phyloP scores from a whole-genome alignment of 2,113 vertebrate species.

The Prionailurus viverrinus region DNA sequence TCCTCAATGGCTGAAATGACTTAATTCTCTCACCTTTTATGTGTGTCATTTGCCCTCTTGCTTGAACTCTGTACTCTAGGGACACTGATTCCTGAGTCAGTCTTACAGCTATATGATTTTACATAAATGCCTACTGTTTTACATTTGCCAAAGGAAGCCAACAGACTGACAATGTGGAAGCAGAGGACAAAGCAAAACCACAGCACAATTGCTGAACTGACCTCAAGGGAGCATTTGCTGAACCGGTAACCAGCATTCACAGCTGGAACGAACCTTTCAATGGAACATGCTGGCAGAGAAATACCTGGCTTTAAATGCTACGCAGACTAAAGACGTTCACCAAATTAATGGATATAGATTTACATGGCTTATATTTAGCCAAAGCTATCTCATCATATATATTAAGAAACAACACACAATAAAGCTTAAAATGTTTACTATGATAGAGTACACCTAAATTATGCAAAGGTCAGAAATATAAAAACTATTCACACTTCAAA shows the following conservation, averaged over 20 bases:
- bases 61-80: not conserved
- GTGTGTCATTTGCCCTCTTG: not conserved
- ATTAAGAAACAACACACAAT: not conserved
- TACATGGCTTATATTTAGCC: not conserved
- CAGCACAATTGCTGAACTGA: not conserved
- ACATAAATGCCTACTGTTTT: not conserved
- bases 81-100: not conserved
- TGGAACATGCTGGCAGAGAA: not conserved
- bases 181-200: not conserved
- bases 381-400: not conserved
- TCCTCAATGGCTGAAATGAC: not conserved
- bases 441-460: not conserved
- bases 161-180: not conserved
- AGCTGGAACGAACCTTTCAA: not conserved
- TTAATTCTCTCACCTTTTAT: not conserved
- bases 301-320: not conserved
- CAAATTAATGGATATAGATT: not conserved
- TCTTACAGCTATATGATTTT: not conserved
- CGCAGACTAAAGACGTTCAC: not conserved
- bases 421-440: not conserved
- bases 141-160: not conserved
- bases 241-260: no score
- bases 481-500: not conserved
- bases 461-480: not conserved
- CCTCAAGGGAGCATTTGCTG: not conserved